phyloP scores from a whole-genome alignment of 2,888 invertebrate genomes.

The Meghimatium bilineatum region DNA sequence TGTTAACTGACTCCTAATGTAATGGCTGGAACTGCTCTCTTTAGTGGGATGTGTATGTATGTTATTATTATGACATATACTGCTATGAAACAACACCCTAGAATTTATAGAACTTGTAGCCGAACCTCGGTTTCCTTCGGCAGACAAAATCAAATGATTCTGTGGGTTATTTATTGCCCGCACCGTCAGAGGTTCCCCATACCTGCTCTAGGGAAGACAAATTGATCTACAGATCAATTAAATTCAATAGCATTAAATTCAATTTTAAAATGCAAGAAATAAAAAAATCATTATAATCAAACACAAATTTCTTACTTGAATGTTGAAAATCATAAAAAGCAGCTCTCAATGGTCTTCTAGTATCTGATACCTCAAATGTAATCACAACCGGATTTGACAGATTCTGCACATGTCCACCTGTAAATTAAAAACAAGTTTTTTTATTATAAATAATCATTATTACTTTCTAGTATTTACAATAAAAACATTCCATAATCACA shows the following conservation, averaged over 20 bases:
- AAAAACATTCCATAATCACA: not conserved
- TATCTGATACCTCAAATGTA: conserved; percentile 60
- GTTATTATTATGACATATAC: too few species aligned
- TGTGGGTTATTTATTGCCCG: too few species aligned
- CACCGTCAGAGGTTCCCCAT: too few species aligned
- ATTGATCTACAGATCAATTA: too few species aligned
- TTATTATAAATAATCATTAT: not conserved
- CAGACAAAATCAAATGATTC: too few species aligned
- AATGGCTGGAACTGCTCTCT: too few species aligned
- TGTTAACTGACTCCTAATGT: too few species aligned
- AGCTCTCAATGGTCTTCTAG: conserved; percentile 78
- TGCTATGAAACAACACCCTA: too few species aligned
- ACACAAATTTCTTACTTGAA: conserved; percentile 78
- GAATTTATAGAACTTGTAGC: too few species aligned
- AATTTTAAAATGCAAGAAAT: not conserved
- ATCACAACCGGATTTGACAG: conserved; percentile 82
- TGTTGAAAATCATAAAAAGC: conserved; percentile 86
- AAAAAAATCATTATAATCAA: not conserved
- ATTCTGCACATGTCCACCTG: conserved; percentile 79
- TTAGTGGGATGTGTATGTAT: too few species aligned
- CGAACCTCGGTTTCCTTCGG: too few species aligned
- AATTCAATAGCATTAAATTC: not conserved
- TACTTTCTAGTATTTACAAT: not conserved
- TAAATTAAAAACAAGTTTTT: not conserved
- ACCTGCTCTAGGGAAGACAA: too few species aligned